These are phyloP conservation scores for Australoheros facetus DNA, from an alignment of 2,797 vertebrate genomes.

Conservation along the genomic window DNA sequence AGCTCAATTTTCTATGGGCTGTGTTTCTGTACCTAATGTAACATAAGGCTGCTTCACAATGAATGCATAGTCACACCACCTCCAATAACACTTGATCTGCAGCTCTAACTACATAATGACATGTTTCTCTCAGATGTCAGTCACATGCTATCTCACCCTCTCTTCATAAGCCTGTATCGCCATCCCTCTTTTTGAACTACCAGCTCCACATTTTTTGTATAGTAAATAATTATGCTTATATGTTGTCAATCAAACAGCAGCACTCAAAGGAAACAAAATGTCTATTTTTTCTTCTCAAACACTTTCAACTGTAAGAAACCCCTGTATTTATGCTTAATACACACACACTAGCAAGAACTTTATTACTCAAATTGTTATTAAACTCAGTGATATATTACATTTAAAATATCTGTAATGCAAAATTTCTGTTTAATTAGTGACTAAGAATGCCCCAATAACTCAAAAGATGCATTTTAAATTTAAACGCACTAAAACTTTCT, in stretches of 20 bases:
- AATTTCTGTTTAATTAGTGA: not conserved
- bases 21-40: conserved; percentile 64
- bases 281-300: not conserved
- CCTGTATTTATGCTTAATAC: not conserved
- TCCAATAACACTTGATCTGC: conserved; percentile 70
- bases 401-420: not conserved
- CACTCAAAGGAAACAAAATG: not conserved
- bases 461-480: not conserved
- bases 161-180: not conserved
- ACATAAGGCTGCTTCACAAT: conserved; percentile 61
- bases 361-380: not conserved
- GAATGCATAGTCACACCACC: conserved; percentile 79
- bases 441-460: not conserved
- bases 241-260: not conserved
- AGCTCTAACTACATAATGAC: conserved; percentile 76
- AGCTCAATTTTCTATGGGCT: conserved; percentile 57
- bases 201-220: not conserved
- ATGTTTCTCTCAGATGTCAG: conserved; percentile 68
- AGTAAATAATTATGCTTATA: not conserved
- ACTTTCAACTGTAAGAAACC: not conserved
- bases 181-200: not conserved
- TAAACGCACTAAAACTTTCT: not conserved
- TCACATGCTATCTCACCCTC: conserved; percentile 32
- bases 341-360: not conserved
- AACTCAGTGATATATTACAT: not conserved